These are phyloP conservation scores for Mimachlamys varia DNA, from an alignment of 2,888 invertebrate genomes.

Conservation along the genomic window DNA sequence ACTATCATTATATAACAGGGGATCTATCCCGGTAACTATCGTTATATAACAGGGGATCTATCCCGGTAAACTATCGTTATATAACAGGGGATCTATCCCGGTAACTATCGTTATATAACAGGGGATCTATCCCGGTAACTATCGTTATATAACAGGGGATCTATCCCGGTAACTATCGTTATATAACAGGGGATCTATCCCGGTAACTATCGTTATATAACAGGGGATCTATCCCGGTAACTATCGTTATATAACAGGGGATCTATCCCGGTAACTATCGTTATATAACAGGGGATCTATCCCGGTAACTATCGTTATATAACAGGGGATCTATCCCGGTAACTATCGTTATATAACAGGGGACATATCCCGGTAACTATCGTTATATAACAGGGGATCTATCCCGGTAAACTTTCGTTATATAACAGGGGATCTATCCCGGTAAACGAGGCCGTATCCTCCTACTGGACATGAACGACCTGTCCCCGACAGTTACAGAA, in stretches of 20 bases:
- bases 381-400: slow-evolving; percentile 28
- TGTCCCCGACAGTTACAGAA: slow-evolving; percentile 37
- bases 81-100: slow-evolving; percentile 31
- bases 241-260: slow-evolving; percentile 37
- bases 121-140: slow-evolving; percentile 29
- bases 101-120: neutral
- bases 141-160: slow-evolving; percentile 36
- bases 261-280: neutral
- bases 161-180: neutral
- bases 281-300: slow-evolving; percentile 23
- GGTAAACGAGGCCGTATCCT: slow-evolving; percentile 38
- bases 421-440: slow-evolving; percentile 33
- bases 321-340: slow-evolving; percentile 36
- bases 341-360: slow-evolving; percentile 32
- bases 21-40: neutral
- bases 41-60: slow-evolving; percentile 24
- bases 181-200: slow-evolving; percentile 29
- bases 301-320: neutral
- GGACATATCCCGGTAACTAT: neutral
- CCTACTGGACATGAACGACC: slow-evolving; percentile 48
- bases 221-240: slow-evolving; percentile 36
- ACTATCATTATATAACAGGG: slow-evolving; percentile 37
- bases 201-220: neutral
- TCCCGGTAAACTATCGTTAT: neutral
- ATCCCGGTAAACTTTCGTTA: neutral